Evolutionary conservation across 2,888 invertebrate species (phyloP).

Genomic region (Embidobia sp.): DNA sequence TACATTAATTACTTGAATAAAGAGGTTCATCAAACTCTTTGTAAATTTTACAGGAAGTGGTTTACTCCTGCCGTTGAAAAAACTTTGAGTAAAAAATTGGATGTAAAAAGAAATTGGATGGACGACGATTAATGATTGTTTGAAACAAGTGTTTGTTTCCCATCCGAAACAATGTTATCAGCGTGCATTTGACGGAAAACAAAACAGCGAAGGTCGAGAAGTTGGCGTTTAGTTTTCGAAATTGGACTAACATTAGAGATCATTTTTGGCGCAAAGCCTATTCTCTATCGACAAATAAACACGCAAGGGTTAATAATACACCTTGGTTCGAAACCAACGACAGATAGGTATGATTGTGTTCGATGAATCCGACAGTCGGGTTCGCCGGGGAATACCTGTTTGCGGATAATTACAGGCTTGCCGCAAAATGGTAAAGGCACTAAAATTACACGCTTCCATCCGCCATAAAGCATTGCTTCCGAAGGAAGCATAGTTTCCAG

Average conservation of each 20-base stretch:
- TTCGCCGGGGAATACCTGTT: constrained; percentile 59
- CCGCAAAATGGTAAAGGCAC: constrained; percentile 64
- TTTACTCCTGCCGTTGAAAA: not conserved
- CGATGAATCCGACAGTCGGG: constrained; percentile 63
- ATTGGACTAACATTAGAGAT: constrained; percentile 23
- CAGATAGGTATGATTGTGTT: constrained; percentile 63
- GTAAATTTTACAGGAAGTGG: too few species aligned
- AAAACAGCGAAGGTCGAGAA: not conserved
- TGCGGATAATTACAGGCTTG: constrained; percentile 60
- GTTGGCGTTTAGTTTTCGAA: constrained; percentile 24
- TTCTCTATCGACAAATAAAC: constrained; percentile 53
- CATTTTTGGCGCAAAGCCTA: constrained; percentile 32
- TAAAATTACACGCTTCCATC: constrained; percentile 65
- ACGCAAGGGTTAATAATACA: constrained; percentile 58
- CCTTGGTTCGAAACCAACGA: constrained; percentile 39
- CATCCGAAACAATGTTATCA: not conserved
- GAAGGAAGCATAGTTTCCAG: constrained; percentile 49
- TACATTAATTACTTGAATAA: too few species aligned
- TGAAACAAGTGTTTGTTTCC: too few species aligned
- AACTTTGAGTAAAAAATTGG: not conserved
- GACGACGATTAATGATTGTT: too few species aligned
- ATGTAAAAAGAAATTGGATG: not conserved
- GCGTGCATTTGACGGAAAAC: not conserved
- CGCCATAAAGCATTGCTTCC: constrained; percentile 64
- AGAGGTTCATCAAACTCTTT: too few species aligned